A percentile compares a stretch with the other conserved stretches of the same genome.
phyloP scores from a whole-genome alignment of 2,797 vertebrate species.

The Paguma larvata region DNA sequence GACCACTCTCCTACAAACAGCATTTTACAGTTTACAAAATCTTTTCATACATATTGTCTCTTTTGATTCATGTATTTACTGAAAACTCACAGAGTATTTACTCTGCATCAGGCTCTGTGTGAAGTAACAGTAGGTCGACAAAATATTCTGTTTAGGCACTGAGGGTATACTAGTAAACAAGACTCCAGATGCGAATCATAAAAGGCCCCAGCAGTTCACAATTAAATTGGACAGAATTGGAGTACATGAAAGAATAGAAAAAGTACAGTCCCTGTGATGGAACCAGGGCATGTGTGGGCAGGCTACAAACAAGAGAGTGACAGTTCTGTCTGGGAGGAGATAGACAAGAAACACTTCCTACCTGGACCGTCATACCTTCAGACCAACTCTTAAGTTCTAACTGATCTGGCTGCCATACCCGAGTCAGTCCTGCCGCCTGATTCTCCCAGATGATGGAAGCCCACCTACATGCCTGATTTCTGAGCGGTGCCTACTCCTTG shows the following conservation, averaged over 20 bases:
- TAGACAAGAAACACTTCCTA: not conserved
- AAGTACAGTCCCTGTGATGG: not conserved
- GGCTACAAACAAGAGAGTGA: not conserved
- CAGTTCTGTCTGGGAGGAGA: not conserved
- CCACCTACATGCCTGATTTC: not conserved
- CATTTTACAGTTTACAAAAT: slow-evolving; percentile 53
- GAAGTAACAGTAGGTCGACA: slow-evolving; percentile 12
- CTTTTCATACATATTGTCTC: not conserved
- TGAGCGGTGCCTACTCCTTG: not conserved
- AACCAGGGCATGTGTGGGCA: not conserved
- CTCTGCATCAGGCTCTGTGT: not conserved
- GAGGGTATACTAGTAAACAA: not conserved
- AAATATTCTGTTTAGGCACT: slow-evolving; percentile 18
- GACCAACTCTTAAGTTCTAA: not conserved
- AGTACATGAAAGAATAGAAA: not conserved
- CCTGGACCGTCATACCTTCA: not conserved
- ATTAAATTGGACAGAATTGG: not conserved
- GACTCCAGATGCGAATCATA: not conserved
- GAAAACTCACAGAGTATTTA: slow-evolving; percentile 37
- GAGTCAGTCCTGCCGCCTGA: not conserved
- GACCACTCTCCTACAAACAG: not conserved
- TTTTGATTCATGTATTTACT: not conserved
- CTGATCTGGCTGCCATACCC: not conserved
- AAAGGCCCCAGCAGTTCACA: not conserved
- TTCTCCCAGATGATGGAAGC: not conserved